Evolutionary conservation across 2,888 invertebrate genomes (phyloP).

Genomic region (Exephanes ischioxanthus): DNA sequence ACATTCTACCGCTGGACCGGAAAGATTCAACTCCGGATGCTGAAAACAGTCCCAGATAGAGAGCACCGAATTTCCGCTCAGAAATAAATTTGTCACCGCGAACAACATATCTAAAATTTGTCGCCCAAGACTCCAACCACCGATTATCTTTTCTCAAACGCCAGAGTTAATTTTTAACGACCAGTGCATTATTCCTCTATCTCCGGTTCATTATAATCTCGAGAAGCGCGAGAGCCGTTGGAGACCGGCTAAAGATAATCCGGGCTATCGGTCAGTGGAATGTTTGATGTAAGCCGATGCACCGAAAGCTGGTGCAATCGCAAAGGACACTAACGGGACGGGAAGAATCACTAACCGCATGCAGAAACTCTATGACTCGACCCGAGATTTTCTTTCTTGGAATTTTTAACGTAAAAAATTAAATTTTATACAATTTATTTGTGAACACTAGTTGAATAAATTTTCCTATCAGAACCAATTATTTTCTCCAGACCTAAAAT

Average conservation of each 20-base stretch:
- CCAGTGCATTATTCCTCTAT: slow-evolving; percentile 10
- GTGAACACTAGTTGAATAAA: too few relatives aligned
- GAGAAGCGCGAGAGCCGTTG: background rate
- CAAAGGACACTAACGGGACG: slow-evolving; percentile 25
- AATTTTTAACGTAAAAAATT: too few relatives aligned
- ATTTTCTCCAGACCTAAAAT: too few relatives aligned
- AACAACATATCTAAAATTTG: background rate
- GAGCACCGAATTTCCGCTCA: background rate
- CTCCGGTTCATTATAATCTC: slow-evolving; percentile 5
- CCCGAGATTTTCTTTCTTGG: too few relatives aligned
- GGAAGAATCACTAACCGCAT: too few relatives aligned
- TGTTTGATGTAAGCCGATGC: background rate
- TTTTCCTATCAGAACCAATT: too few relatives aligned
- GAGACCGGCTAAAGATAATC: slow-evolving; percentile 35
- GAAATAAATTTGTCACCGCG: background rate
- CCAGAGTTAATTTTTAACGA: background rate
- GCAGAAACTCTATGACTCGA: too few relatives aligned
- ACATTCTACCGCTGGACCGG: background rate
- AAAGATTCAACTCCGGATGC: background rate
- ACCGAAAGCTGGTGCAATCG: slow-evolving; percentile 1
- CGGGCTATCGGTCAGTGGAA: slow-evolving; percentile 34
- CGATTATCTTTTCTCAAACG: background rate
- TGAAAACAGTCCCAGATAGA: background rate
- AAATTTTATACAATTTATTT: too few relatives aligned
- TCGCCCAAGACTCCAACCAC: too few relatives aligned